Base-by-base conservation (phyloP, 35 echinoderm and acorn worm species). In the Apostichopus californicus region DNA sequence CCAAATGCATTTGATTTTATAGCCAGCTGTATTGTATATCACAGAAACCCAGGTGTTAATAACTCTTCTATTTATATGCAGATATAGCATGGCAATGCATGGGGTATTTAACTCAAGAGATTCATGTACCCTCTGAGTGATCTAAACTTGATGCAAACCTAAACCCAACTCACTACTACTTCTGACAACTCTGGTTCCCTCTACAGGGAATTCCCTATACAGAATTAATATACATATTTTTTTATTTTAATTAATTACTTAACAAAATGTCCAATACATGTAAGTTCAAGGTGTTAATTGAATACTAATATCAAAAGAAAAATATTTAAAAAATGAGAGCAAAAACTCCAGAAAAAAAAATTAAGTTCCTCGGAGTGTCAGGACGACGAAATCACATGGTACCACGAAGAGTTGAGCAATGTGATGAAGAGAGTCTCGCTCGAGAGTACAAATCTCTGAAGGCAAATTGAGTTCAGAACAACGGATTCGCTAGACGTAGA, bases 401-500 rank as follows among this genome's bases (percentile, higher is more conserved):
- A 75, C 71, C 6, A 75, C 71, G 20, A 75, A 18, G 71, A 75
- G 71, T 75, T 75, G 71, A 75, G 17, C 71, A 14, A 75, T 75
- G 17, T 75, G 71, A 75, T 7, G 71, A 18, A 18, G 64, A 68
- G 71, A 61, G 58, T 61, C 58, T 61, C 58, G 17, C 15, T 18
- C 17, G 71, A 75, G 12, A 6, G 20, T 20, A 18, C 71, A 18
- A 75, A 22, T 75, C 17, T 75, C 21, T 75, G 71, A 82, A 82
- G 80, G 80, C 55, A 57, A 82, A 82, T n/a, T 13, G 80, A 57
- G 55, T 57, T 12, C 9, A n/a, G 80, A 82, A 82, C 6, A n/a
- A 15, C 2, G 9, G 34, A 57, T 14, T 59, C 68, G 90, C 92
- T 91, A 96, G 57, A 98, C 96, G 79, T 98, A 98, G 81, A 93